Evolutionary conservation across 2,888 invertebrate species (phyloP).

Genomic region (Zeuzera pyrina): DNA sequence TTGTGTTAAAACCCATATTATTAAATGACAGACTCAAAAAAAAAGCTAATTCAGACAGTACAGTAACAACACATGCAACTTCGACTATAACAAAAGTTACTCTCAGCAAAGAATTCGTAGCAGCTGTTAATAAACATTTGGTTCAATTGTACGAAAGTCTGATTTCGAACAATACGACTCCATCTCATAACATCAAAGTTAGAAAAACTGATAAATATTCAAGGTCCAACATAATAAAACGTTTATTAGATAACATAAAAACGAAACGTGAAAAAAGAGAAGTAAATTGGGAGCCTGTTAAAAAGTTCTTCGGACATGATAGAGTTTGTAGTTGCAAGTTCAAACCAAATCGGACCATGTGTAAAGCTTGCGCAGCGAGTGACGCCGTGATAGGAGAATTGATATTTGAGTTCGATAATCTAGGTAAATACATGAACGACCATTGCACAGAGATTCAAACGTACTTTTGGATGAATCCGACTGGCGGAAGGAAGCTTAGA

Average conservation of each 20-base stretch:
- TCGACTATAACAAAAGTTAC: slow-evolving; percentile 18
- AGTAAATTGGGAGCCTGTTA: slow-evolving; percentile 33
- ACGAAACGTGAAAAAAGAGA: slow-evolving; percentile 14
- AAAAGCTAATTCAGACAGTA: not conserved
- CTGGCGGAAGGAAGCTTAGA: slow-evolving; percentile 41
- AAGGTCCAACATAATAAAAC: not conserved
- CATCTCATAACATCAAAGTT: not conserved
- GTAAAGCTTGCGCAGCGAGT: slow-evolving; percentile 45
- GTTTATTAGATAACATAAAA: slow-evolving; percentile 6
- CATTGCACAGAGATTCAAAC: slow-evolving; percentile 59
- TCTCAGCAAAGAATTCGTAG: slow-evolving; percentile 35
- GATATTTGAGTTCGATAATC: slow-evolving; percentile 45
- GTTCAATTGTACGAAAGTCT: slow-evolving; percentile 29
- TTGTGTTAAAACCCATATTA: slow-evolving; percentile 30
- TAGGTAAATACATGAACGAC: slow-evolving; percentile 43
- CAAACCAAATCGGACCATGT: slow-evolving; percentile 40
- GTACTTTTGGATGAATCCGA: slow-evolving; percentile 51
- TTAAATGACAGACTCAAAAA: not conserved
- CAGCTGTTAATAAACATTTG: slow-evolving; percentile 35
- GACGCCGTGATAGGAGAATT: slow-evolving; percentile 50
- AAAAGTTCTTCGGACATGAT: slow-evolving; percentile 37
- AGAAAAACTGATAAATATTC: not conserved
- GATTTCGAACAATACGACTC: slow-evolving; percentile 4
- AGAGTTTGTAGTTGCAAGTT: slow-evolving; percentile 46
- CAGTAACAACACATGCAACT: not conserved